Evolutionary conservation across 2,797 vertebrate species (phyloP).

Genomic region (Mus minutoides): DNA sequence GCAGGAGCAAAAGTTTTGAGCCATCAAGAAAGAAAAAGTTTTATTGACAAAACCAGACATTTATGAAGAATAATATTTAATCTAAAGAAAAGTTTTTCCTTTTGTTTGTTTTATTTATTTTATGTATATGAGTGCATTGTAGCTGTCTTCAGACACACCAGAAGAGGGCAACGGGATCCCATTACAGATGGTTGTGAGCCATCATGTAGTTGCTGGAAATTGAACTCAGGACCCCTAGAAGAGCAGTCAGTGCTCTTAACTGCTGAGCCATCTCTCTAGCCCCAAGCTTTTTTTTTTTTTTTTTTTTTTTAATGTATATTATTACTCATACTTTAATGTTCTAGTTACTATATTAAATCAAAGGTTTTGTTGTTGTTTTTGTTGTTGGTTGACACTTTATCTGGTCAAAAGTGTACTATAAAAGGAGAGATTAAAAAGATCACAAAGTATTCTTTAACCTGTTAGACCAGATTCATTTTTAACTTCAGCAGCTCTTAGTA

Average conservation of each 20-base stretch:
- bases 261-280: too few relatives aligned
- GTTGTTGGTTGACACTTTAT: slow-evolving; percentile 52
- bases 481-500: slow-evolving; percentile 4
- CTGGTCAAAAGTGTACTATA: not conserved
- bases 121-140: too few relatives aligned
- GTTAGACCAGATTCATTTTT: slow-evolving; percentile 53
- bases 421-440: not conserved
- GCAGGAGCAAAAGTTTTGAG: too few relatives aligned
- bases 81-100: not conserved
- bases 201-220: too few relatives aligned
- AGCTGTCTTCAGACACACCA: too few relatives aligned
- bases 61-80: slow-evolving; percentile 60
- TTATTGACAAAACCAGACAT: slow-evolving; percentile 50
- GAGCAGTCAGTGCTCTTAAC: too few relatives aligned
- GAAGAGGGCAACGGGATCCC: too few relatives aligned
- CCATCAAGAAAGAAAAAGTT: slow-evolving; percentile 57
- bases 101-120: too few relatives aligned
- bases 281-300: too few relatives aligned
- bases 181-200: too few relatives aligned
- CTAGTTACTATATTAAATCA: slow-evolving; percentile 29
- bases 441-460: slow-evolving; percentile 37
- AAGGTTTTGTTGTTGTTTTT: not conserved
- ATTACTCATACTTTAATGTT: slow-evolving; percentile 42
- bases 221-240: too few relatives aligned
- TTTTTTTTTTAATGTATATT: slow-evolving; percentile 37